Conservation (phyloP, 2,888 invertebrate species). For the Diarsia rubi region DNA sequence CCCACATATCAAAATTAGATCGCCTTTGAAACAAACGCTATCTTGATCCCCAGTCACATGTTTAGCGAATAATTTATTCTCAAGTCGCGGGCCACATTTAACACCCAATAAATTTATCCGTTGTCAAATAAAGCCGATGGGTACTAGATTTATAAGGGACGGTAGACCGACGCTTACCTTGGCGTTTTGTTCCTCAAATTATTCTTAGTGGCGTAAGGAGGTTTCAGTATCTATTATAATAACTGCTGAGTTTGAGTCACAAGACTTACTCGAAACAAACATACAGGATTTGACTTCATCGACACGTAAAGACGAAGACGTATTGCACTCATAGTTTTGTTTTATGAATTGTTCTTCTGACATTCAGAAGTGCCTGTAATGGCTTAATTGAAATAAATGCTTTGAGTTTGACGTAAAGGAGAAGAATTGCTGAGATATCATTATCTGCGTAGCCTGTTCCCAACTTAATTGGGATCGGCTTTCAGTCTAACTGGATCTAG, state of each 20-base stretch:
- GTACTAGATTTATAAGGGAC: constrained; percentile 77
- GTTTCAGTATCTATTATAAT: constrained; percentile 5
- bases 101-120: constrained; percentile 85
- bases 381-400: too few species aligned
- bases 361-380: too few species aligned
- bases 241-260: background rate
- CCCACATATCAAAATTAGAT: constrained; percentile 12
- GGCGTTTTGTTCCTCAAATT: constrained; percentile 50
- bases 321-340: too few species aligned
- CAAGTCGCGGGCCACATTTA: constrained; percentile 76
- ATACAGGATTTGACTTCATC: too few species aligned
- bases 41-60: constrained; percentile 71
- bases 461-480: background rate
- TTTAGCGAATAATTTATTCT: constrained; percentile 79
- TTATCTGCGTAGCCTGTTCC: background rate
- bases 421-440: too few species aligned
- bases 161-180: constrained; percentile 69
- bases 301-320: too few species aligned
- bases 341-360: too few species aligned
- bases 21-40: constrained; percentile 52
- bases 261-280: too few species aligned
- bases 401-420: too few species aligned
- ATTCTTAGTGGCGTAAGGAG: constrained; percentile 16
- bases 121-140: constrained; percentile 82
- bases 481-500: too few species aligned